Percentiles rank a stretch among this genome's conserved stretches.
These are phyloP conservation scores for Pan troglodytes DNA, from an alignment of 2,113 vertebrate species.

Conservation along the genomic window NHGRI_mPanTro3-v2.1_pri NC_072409.2:10690501-10691000, in stretches of 20 bases:
- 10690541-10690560: background rate
- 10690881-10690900: background rate
- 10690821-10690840: background rate
- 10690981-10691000: no score
- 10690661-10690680: background rate
- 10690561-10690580: background rate
- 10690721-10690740: background rate
- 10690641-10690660: background rate
- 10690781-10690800: background rate
- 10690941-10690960: background rate
- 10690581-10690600: background rate
- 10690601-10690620: background rate
- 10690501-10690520: background rate
- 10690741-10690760: background rate
- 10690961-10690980: background rate
- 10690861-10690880: background rate
- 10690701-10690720: background rate
- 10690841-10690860: background rate
- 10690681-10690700: background rate
- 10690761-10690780: background rate
- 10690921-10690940: background rate
- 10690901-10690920: background rate
- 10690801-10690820: background rate
- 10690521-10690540: slow-evolving; percentile 22
- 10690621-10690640: background rate